A percentile compares a stretch with the other conserved stretches of the same genome.
These are phyloP conservation scores for Flabesymbios commensalis DNA, from an alignment of 2,888 invertebrate genomes.

Conservation along the genomic window DNA sequence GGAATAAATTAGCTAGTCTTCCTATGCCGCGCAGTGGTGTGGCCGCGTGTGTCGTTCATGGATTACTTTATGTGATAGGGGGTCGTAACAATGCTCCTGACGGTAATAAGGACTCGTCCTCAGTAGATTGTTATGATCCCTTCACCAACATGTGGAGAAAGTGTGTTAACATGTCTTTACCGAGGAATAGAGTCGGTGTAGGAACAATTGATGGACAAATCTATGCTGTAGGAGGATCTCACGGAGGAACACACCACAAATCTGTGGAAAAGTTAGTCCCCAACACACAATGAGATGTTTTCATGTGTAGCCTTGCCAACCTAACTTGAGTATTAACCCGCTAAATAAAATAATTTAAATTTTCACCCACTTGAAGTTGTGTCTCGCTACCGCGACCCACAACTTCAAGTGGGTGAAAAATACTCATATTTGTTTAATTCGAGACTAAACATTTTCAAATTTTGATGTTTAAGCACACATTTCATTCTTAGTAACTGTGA, in stretches of 20 bases:
- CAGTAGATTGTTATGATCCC: conserved; percentile 84
- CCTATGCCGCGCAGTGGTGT: conserved; percentile 83
- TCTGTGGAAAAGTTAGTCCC: conserved; percentile 82
- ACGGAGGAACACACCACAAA: conserved; percentile 81
- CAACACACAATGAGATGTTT: too few species aligned
- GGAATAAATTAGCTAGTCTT: conserved; percentile 81
- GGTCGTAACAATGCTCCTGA: conserved; percentile 83
- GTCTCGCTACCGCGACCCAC: too few species aligned
- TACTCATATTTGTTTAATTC: too few species aligned
- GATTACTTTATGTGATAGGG: conserved; percentile 88
- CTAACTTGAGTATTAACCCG: too few species aligned
- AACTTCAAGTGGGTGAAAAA: too few species aligned
- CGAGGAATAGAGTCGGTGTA: conserved; percentile 86
- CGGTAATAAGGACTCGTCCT: conserved; percentile 69
- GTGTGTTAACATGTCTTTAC: conserved; percentile 78
- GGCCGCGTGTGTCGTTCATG: conserved; percentile 58
- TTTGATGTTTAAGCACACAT: too few species aligned
- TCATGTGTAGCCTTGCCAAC: too few species aligned
- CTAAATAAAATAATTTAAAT: too few species aligned
- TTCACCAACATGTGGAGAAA: conserved; percentile 83
- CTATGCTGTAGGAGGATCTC: conserved; percentile 90
- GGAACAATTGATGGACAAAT: conserved; percentile 91
- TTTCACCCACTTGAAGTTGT: too few species aligned
- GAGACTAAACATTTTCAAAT: too few species aligned
- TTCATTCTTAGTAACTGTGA: too few species aligned